These are phyloP conservation scores for Lucifuga dentata DNA, from an alignment of 2,113 vertebrate genomes.

Conservation along the genomic window DNA sequence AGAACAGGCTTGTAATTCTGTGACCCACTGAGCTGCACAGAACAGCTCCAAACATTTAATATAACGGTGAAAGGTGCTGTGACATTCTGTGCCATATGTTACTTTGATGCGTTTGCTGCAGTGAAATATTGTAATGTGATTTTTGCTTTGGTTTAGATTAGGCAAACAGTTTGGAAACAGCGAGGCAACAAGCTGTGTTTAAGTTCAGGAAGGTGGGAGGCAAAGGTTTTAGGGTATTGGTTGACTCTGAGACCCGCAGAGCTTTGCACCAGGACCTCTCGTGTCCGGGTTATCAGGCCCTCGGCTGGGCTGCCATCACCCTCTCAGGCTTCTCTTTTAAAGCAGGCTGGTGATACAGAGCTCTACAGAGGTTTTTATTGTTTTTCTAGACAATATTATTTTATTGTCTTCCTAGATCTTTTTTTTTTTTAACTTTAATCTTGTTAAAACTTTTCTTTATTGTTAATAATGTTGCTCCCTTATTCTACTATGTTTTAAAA, in stretches of 20 bases:
- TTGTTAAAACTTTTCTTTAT: not conserved
- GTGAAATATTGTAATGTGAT: too few relatives aligned
- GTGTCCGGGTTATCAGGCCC: slow-evolving; percentile 70
- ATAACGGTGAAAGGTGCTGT: too few relatives aligned
- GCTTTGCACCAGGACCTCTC: slow-evolving; percentile 22
- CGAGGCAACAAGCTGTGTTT: slow-evolving; percentile 50
- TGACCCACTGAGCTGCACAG: too few relatives aligned
- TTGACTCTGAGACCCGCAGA: slow-evolving; percentile 42
- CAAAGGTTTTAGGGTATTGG: slow-evolving; percentile 23
- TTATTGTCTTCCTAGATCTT: not conserved
- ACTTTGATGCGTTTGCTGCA: too few relatives aligned
- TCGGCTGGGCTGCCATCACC: slow-evolving; percentile 59
- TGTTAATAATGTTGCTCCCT: not conserved
- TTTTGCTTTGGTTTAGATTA: slow-evolving; percentile 2
- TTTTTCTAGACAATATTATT: not conserved
- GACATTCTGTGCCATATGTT: too few relatives aligned
- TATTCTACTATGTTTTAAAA: not conserved
- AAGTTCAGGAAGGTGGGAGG: slow-evolving; percentile 31
- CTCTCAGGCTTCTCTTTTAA: slow-evolving; percentile 10
- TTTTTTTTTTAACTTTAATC: not conserved
- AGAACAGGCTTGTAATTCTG: too few relatives aligned
- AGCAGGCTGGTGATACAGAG: slow-evolving; percentile 20
- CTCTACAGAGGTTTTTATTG: not conserved
- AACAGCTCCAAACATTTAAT: too few relatives aligned
- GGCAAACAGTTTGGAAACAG: slow-evolving; percentile 22